Percentiles rank a stretch among this genome's conserved stretches.
phyloP scores from a whole-genome alignment of 1,140 invertebrate species.

The Oryctes rhinoceros region DNA sequence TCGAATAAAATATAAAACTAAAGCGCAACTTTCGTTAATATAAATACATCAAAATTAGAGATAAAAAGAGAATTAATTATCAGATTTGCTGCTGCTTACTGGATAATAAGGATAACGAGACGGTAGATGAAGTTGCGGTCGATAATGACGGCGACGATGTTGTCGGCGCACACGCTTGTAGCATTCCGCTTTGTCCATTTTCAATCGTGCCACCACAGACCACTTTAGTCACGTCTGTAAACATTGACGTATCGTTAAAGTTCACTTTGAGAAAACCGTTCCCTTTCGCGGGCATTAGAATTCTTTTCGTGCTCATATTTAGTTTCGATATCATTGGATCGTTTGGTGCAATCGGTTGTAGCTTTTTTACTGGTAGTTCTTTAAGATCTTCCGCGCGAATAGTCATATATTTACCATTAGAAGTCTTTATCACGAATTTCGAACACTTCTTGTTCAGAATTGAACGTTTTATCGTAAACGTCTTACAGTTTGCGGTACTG shows the following conservation, averaged over 20 bases:
- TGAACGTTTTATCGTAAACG: conserved; percentile 17
- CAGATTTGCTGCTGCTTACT: conserved; percentile 9
- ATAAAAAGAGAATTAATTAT: background rate
- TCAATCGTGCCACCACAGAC: background rate
- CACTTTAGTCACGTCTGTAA: background rate
- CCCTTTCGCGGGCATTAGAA: background rate
- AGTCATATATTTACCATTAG: conserved; percentile 17
- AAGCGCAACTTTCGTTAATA: conserved; percentile 7
- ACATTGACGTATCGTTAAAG: background rate
- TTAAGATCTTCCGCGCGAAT: conserved; percentile 25
- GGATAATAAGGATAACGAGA: background rate
- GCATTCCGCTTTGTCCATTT: background rate
- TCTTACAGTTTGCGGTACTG: background rate
- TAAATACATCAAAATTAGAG: conserved; percentile 15
- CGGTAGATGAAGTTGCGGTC: background rate
- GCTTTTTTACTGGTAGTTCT: conserved; percentile 6
- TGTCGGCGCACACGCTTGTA: background rate
- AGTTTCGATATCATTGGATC: conserved; percentile 7
- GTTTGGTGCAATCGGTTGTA: conserved; percentile 16
- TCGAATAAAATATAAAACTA: conserved; percentile 3
- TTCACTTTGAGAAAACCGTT: conserved; percentile 16
- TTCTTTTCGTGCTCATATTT: conserved; percentile 4
- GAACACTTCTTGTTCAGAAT: background rate
- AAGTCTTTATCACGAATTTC: conserved; percentile 17
- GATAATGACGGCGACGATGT: background rate